Conservation (phyloP, 1,140 invertebrate species). For the Piezodorus guildinii region DNA sequence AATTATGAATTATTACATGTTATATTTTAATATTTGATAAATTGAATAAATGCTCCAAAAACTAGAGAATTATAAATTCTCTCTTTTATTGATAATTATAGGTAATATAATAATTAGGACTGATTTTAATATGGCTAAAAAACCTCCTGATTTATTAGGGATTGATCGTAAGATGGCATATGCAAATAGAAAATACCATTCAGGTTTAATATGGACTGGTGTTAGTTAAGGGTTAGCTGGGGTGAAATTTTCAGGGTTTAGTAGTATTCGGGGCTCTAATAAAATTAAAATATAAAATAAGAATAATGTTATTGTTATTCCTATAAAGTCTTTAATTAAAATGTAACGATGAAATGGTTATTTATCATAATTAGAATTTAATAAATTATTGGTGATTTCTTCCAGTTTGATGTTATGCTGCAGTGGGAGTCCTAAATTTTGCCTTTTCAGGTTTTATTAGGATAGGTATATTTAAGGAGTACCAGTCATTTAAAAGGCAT, state of each 20-base stretch:
- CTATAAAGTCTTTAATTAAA: conserved; percentile 45
- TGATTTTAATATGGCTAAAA: conserved; percentile 48
- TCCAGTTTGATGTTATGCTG: too few species aligned
- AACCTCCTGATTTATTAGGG: conserved; percentile 53
- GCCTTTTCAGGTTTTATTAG: too few species aligned
- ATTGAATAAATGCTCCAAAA: too few species aligned
- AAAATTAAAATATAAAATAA: conserved; percentile 33
- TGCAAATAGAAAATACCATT: conserved; percentile 66
- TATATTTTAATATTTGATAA: too few species aligned
- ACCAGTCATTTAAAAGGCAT: too few species aligned
- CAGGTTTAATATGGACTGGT: conserved; percentile 57
- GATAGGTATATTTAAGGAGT: too few species aligned
- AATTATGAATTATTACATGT: too few species aligned
- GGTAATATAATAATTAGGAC: conserved; percentile 48
- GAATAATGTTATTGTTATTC: conserved; percentile 37
- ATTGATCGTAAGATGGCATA: conserved; percentile 55
- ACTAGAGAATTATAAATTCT: too few species aligned
- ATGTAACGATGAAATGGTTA: conserved; percentile 47
- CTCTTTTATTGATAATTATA: conserved; percentile 40
- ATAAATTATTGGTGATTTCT: too few species aligned
- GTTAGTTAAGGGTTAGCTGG: conserved; percentile 41
- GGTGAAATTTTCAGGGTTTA: conserved; percentile 55
- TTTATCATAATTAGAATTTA: conserved; percentile 35
- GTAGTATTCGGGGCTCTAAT: conserved; percentile 42
- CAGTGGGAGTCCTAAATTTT: too few species aligned